Conservation (phyloP, 2,113 vertebrate species). For the Petrocephalus microphthalmus region DNA sequence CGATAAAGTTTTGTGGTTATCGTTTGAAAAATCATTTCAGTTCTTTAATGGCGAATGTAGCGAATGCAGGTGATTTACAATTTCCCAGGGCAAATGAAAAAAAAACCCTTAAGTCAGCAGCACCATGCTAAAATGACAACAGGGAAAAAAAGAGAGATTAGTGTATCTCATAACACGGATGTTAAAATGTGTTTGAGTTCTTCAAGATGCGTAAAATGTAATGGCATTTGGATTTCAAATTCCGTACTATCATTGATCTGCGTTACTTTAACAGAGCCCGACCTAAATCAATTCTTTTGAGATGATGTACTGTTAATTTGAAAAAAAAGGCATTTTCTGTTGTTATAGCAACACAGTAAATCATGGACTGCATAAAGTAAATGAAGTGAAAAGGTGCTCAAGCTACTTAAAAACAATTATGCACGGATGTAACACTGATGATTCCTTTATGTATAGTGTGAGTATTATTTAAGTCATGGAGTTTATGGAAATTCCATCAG, state of each 20-base stretch:
- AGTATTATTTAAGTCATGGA: background rate
- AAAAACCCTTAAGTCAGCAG: slow-evolving; percentile 51
- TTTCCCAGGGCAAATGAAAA: slow-evolving; percentile 53
- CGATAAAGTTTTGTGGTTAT: slow-evolving; percentile 45
- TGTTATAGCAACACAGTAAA: background rate
- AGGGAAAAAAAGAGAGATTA: slow-evolving; percentile 45
- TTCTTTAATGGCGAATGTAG: slow-evolving; percentile 36
- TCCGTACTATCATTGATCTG: background rate
- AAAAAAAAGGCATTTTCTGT: background rate
- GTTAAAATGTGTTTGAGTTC: slow-evolving; percentile 49
- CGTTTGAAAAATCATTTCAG: slow-evolving; percentile 50
- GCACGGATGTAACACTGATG: background rate
- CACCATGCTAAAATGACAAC: slow-evolving; percentile 49
- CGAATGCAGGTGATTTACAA: slow-evolving; percentile 47
- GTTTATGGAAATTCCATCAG: background rate
- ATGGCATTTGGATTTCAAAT: slow-evolving; percentile 29
- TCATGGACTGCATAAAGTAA: background rate
- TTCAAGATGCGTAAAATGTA: slow-evolving; percentile 50
- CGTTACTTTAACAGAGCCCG: background rate
- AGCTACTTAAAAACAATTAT: background rate
- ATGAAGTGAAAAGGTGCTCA: background rate
- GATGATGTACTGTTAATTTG: background rate
- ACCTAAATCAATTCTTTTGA: background rate
- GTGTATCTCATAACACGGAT: slow-evolving; percentile 50
- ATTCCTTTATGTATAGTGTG: background rate